Conservation (phyloP, 2,113 vertebrate species). For the Benitochromis conjunctus region DNA sequence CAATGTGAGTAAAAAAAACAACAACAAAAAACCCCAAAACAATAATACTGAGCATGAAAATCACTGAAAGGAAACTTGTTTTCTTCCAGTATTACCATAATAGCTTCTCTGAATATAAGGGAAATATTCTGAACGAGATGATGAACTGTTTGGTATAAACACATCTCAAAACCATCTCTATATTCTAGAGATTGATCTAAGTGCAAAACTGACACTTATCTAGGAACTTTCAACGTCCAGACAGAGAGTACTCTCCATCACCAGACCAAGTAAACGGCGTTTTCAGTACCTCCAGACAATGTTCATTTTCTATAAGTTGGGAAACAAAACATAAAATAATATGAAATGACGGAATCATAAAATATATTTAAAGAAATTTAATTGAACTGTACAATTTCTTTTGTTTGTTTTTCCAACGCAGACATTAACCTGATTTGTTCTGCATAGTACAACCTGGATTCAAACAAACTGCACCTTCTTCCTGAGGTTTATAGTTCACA, state of each 20-base stretch:
- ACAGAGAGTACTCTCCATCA: neutral
- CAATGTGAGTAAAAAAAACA: neutral
- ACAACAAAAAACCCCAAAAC: fast-evolving
- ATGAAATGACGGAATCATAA: constrained; percentile 8
- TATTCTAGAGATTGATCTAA: neutral
- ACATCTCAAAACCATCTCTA: neutral
- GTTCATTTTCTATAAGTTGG: neutral
- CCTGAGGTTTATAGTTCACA: neutral
- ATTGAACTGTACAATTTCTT: neutral
- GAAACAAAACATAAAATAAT: neutral
- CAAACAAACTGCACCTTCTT: neutral
- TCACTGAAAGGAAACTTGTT: constrained; percentile 7
- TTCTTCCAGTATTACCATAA: constrained; percentile 8
- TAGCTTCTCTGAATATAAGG: neutral
- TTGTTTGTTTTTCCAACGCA: neutral
- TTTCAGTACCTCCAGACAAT: neutral
- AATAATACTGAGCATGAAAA: constrained; percentile 28
- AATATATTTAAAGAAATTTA: neutral
- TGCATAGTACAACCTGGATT: neutral
- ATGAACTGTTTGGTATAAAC: neutral
- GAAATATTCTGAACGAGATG: neutral
- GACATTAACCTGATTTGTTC: neutral
- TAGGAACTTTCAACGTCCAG: neutral
- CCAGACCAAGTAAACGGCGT: constrained; percentile 23
- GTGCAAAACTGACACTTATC: neutral